These are phyloP conservation scores for Trichopoda pennipes DNA, from an alignment of 2,888 invertebrate genomes.

Conservation along the genomic window DNA sequence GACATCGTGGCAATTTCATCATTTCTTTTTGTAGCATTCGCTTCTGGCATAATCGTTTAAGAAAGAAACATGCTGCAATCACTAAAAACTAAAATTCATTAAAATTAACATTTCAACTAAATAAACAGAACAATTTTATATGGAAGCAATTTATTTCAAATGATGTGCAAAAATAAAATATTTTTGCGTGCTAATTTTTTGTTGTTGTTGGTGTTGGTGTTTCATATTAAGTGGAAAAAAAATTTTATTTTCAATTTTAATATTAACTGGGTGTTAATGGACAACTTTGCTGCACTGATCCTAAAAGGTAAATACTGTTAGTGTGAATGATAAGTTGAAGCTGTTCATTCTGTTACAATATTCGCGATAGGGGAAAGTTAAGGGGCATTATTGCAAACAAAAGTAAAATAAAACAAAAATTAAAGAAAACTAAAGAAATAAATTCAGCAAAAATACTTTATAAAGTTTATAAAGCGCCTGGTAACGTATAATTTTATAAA, in stretches of 20 bases:
- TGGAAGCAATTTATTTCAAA: slow-evolving; percentile 50
- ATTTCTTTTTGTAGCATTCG: slow-evolving; percentile 58
- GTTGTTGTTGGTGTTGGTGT: too few species aligned
- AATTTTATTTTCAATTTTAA: not conserved
- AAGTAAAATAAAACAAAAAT: too few species aligned
- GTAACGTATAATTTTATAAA: too few species aligned
- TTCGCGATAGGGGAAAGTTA: not conserved
- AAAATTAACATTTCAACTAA: slow-evolving; percentile 38
- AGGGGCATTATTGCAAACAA: too few species aligned
- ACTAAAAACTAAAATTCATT: slow-evolving; percentile 38
- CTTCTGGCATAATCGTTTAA: slow-evolving; percentile 57
- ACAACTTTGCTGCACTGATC: not conserved
- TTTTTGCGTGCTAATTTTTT: slow-evolving; percentile 6
- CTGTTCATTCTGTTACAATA: not conserved
- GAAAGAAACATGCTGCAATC: slow-evolving; percentile 3
- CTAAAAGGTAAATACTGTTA: not conserved
- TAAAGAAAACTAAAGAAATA: too few species aligned
- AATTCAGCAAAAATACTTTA: too few species aligned
- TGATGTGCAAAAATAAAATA: slow-evolving; percentile 54
- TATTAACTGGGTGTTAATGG: slow-evolving; percentile 33
- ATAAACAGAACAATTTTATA: slow-evolving; percentile 51
- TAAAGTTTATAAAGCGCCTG: too few species aligned
- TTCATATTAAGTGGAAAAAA: not conserved
- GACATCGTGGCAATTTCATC: slow-evolving; percentile 60
- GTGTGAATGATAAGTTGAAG: not conserved